Evolutionary conservation across 2,888 invertebrate genomes (phyloP), one percentile per base, ranked within the genome.

Genomic region (Lycaena phlaeas): DNA sequence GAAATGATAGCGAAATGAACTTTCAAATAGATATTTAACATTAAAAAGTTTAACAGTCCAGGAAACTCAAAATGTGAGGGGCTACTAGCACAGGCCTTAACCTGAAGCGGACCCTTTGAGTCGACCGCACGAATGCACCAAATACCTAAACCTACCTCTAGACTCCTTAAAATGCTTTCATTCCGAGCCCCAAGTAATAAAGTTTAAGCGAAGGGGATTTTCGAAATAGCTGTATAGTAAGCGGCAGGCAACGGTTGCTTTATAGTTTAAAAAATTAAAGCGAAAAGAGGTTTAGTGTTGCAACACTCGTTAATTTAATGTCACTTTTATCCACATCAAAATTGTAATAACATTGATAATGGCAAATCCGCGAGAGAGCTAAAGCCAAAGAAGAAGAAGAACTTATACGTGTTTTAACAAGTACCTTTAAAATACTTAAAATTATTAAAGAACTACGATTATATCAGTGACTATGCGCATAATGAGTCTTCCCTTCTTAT

Each of bases 71-170:
- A 29, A 37, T 2, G 1, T 14, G 10, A 27, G 25, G 42, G 28
- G 36, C 30, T 28, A 27, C 34, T 11, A 36, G 11, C 6, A 3
- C 37, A 40, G 14, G 41, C 27, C 38, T 22, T 22, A 28, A 50
- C 55, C 51, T 49, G 54, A 46, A 54, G 52, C 56, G 45, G 50
- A 56, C 56, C 67, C 68, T 74, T 75, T 73, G 73, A 71, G 67
- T 51, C 54, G 57, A 55, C 60, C 65, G 61, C 72, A 57, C 64
- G 62, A 64, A 70, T 74, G 68, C 67, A 64, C 61, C 56, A 57
- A 67, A 71, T 75, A 66, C 65, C 61, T 58, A 31, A 3, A 22
- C 43, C 43, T 31, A 51, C 52, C 53, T 47, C 45, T 40, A 57
- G 55, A 57, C 64, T 65, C 63, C 62, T 66, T 61, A 60, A 65